phyloP scores from a whole-genome alignment of 2,113 vertebrate genomes.

The Chiloscyllium plagiosum region DNA sequence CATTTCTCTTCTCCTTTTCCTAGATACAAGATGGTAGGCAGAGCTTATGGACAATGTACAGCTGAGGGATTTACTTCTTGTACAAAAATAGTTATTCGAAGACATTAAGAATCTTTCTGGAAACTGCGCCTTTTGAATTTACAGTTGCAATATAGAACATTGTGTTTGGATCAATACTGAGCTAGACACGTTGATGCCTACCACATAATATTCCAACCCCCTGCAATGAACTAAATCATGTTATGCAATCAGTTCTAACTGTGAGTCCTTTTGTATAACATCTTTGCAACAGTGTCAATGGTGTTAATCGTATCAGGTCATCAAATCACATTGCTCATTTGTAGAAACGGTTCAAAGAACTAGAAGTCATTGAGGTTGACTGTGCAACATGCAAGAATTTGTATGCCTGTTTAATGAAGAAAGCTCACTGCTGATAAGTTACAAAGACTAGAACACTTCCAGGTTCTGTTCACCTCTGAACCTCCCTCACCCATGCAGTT shows the following conservation, averaged over 20 bases:
- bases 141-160: neutral
- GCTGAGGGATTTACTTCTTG: neutral
- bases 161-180: neutral
- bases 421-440: neutral
- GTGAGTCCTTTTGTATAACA: neutral
- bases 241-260: no score
- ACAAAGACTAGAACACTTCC: neutral
- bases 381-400: neutral
- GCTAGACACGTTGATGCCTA: neutral
- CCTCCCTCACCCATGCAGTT: neutral
- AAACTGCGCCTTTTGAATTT: no score
- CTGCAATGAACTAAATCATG: neutral
- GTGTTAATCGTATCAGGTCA: conserved; percentile 6
- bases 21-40: neutral
- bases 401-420: neutral
- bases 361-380: conserved; percentile 15
- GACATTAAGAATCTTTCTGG: neutral
- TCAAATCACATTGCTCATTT: neutral
- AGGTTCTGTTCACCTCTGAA: neutral
- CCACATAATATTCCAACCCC: neutral
- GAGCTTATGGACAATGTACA: neutral
- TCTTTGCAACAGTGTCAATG: neutral
- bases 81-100: neutral
- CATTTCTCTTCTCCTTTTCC: neutral
- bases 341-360: neutral